Evolutionary conservation across 2,888 invertebrate species (phyloP).

Genomic region (Pristionchus arcanus): DNA sequence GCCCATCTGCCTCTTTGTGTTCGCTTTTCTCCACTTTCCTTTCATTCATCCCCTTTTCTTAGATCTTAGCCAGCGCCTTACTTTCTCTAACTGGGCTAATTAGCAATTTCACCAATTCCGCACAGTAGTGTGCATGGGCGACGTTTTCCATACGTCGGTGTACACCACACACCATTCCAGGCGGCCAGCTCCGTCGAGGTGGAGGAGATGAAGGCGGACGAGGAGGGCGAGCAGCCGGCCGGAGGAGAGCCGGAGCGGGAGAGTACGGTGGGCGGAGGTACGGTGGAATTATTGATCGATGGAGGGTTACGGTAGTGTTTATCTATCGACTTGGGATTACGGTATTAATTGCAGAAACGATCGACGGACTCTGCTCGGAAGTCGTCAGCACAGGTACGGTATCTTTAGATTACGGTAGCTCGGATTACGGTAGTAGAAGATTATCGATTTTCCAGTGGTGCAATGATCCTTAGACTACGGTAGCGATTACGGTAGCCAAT

Average conservation of each 20-base stretch:
- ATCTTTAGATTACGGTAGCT: not conserved
- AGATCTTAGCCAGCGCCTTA: too few relatives aligned
- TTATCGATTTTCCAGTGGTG: conserved; percentile 43
- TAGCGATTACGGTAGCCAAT: not conserved
- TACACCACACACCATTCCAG: not conserved
- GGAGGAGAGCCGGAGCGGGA: not conserved
- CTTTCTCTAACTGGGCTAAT: not conserved
- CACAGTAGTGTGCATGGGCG: not conserved
- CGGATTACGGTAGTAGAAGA: not conserved
- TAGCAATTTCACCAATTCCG: not conserved
- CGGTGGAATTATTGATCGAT: not conserved
- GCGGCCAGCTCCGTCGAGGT: conserved; percentile 51
- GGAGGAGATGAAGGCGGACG: conserved; percentile 49
- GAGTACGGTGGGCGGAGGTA: conserved; percentile 37
- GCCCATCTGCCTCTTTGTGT: not conserved
- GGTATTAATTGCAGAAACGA: conserved; percentile 4
- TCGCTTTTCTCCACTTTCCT: not conserved
- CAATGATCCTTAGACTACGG: too few relatives aligned
- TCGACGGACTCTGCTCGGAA: conserved; percentile 10
- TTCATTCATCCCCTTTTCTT: not conserved
- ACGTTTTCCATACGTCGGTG: not conserved
- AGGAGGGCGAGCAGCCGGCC: not conserved
- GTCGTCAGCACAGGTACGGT: conserved; percentile 47
- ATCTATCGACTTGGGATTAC: not conserved
- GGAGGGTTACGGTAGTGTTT: not conserved